Conservation (phyloP, 2,797 vertebrate species). For the Diglossa cyanea region DNA sequence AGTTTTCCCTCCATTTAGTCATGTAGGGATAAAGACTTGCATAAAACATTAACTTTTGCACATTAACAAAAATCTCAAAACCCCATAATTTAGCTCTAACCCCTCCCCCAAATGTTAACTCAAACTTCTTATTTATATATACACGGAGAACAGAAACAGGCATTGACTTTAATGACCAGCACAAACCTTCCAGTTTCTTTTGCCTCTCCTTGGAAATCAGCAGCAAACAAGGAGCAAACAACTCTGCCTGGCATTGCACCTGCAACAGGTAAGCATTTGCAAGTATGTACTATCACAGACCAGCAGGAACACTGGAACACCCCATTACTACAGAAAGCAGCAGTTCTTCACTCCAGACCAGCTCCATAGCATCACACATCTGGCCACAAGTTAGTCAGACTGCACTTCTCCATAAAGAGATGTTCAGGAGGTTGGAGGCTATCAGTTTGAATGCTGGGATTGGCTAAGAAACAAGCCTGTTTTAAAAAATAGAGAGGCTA, state of each 20-base stretch:
- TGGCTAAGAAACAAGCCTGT: not conserved
- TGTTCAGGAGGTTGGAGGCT: not conserved
- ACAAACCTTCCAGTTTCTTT: not conserved
- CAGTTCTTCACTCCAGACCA: not conserved
- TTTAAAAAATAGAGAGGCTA: not conserved
- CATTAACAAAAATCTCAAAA: not conserved
- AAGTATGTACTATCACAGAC: not conserved
- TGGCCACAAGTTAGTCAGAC: not conserved
- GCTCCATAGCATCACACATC: not conserved
- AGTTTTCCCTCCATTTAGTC: not conserved
- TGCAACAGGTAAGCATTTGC: not conserved
- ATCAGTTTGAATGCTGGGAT: not conserved
- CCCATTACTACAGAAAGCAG: not conserved
- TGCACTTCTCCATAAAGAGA: not conserved
- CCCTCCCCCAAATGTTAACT: accelerated
- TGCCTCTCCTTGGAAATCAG: not conserved
- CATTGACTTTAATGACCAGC: not conserved
- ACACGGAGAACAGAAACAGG: not conserved
- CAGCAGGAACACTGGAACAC: not conserved
- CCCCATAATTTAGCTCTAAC: not conserved
- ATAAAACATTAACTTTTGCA: not conserved
- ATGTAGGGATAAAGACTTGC: not conserved
- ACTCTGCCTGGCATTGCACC: not conserved
- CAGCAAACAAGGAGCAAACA: not conserved
- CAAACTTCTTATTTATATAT: not conserved